Percentiles rank a stretch among this genome's conserved stretches.
phyloP scores from a whole-genome alignment of 2,113 vertebrate species.

The Abramis brama region DNA sequence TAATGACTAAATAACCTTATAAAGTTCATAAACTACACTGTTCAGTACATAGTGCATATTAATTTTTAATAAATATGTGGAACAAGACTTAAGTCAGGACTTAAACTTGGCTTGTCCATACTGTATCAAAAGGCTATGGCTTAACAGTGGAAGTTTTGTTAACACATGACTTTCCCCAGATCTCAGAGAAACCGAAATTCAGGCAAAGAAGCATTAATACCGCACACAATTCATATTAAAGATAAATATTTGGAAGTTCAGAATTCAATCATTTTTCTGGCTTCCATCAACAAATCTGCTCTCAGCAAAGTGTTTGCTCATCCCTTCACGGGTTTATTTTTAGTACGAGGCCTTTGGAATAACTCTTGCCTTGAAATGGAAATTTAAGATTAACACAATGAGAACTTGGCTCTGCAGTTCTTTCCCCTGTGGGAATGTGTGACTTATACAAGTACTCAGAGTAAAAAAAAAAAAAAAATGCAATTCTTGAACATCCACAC shows the following conservation, averaged over 20 bases:
- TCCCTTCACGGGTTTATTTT: conserved; percentile 42
- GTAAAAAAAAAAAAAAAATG: not conserved
- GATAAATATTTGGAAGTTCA: conserved; percentile 44
- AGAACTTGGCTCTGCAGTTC: conserved; percentile 43
- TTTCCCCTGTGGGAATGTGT: conserved; percentile 33
- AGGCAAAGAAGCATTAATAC: conserved; percentile 2
- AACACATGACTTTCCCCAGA: too few species aligned
- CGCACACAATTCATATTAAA: not conserved
- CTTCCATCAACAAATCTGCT: conserved; percentile 30
- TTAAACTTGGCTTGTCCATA: too few species aligned
- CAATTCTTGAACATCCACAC: conserved; percentile 27
- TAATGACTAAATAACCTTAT: too few species aligned
- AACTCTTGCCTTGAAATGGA: conserved; percentile 55
- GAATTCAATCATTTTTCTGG: not conserved
- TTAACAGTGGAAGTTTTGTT: too few species aligned
- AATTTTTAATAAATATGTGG: too few species aligned
- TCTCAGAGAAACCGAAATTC: not conserved
- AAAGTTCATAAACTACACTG: too few species aligned
- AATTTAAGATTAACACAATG: conserved; percentile 49
- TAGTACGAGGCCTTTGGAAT: conserved; percentile 52
- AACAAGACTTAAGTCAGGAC: too few species aligned
- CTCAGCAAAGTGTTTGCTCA: conserved; percentile 13
- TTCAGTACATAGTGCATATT: too few species aligned
- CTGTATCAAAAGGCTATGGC: too few species aligned
- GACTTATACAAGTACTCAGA: conserved; percentile 29